Evolutionary conservation across 2,113 vertebrate genomes (phyloP).

Genomic region (Aptenodytes patagonicus): DNA sequence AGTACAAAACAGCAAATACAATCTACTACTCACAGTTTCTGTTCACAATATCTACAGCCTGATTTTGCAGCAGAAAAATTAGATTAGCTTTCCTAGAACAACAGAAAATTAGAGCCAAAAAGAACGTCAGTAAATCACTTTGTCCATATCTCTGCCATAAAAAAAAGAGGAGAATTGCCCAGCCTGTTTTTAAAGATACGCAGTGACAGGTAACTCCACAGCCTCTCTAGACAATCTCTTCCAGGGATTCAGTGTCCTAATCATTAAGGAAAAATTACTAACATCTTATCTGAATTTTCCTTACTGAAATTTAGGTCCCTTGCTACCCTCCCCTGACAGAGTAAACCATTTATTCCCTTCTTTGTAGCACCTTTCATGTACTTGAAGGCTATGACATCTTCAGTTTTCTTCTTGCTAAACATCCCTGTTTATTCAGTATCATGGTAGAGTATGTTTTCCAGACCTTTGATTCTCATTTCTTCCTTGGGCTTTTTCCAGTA

Average conservation of each 20-base stretch:
- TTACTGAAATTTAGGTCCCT: neutral
- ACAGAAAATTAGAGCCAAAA: neutral
- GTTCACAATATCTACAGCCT: neutral
- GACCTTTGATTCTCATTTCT: neutral
- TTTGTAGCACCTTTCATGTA: neutral
- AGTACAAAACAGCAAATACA: neutral
- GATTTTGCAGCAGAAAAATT: neutral
- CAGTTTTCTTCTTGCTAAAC: neutral
- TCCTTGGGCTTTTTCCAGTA: neutral
- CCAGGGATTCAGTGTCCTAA: neutral
- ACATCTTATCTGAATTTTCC: neutral
- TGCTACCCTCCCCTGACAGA: neutral
- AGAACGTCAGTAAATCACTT: neutral
- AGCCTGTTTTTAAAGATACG: neutral
- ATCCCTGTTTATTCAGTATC: neutral
- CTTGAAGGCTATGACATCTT: neutral
- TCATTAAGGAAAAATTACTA: neutral
- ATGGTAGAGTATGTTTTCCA: neutral
- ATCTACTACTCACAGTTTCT: neutral
- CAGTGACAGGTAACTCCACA: neutral
- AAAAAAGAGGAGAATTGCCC: neutral
- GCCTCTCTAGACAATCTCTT: neutral
- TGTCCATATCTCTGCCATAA: neutral
- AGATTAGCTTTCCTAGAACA: neutral
- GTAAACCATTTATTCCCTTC: neutral